Base-by-base conservation (phyloP, 2,888 invertebrate species). In the Zygothrica quintamaculata region DNA sequence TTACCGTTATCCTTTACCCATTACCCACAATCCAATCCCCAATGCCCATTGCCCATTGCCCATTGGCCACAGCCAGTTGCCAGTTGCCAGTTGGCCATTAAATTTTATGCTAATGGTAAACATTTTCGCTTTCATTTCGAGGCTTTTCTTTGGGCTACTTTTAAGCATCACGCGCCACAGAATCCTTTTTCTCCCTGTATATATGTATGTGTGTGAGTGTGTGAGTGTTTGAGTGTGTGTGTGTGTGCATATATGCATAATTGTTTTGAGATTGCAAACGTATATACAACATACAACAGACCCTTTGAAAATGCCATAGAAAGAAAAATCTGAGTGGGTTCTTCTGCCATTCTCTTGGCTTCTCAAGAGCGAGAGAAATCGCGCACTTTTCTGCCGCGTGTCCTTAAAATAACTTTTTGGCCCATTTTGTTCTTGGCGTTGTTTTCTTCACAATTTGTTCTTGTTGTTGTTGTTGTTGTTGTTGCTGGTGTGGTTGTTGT, bases 341-440 rank as follows among this genome's bases (percentile, higher is more conserved):
- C 44, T 55, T 65, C 57, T 67, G 13, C 16, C 31, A 47, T 53
- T 47, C 50, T 46, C 44, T 75, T 64, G 29, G 26, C 44, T 65
- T 60, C 52, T 29, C 47, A 40, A 58, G 58, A 34, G 48, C 43
- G 50, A 53, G 50, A 53, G 47, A 74, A 22, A 59, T 43, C 60
- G 71, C 71, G 53, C 50, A 62, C 43, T 58, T 65, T 58, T 56
- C 44, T 42, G 43, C 60, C 40, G 52, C 68, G 78, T 71, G 78
- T 81, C 67, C 87, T 84, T 81, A 88, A 81, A 81, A 81, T 88
- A 81, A 88, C 87, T 84, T 86, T 80, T 88, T 88, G 88, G 87
- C 84, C 87, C 88, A 88, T 81, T 88, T 86, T 87, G 62, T 78
- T 66, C 59, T 55, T 70, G 44, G 62, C 69, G 33, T 59, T 69